These are phyloP conservation scores for Dinomys branickii DNA, from an alignment of 2,113 vertebrate genomes.

Conservation along the genomic window DNA sequence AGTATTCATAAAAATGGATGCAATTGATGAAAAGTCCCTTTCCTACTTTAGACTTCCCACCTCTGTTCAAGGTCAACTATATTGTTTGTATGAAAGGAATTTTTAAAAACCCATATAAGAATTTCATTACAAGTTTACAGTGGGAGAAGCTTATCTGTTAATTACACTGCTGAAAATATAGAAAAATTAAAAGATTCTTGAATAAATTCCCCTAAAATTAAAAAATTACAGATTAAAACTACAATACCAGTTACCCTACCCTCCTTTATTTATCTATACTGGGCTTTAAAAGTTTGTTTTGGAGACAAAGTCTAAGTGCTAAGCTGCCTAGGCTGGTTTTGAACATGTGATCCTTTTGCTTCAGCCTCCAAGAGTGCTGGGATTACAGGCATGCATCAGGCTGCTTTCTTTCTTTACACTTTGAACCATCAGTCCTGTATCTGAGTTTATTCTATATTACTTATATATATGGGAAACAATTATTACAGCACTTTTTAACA, in stretches of 20 bases:
- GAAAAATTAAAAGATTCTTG: neutral
- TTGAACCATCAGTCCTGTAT: neutral
- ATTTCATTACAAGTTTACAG: slow-evolving; percentile 36
- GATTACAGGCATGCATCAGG: neutral
- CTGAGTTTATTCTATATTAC: neutral
- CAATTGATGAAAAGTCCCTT: neutral
- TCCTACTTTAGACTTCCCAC: neutral
- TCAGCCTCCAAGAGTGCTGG: neutral
- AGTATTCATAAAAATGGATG: neutral
- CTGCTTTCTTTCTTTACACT: neutral
- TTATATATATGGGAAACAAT: neutral
- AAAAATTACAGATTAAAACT: slow-evolving; percentile 39
- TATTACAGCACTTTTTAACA: slow-evolving; percentile 40
- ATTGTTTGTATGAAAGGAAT: neutral
- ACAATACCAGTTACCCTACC: neutral
- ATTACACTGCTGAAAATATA: slow-evolving; percentile 6
- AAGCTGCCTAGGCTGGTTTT: neutral
- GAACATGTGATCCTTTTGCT: neutral
- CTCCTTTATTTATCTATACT: neutral
- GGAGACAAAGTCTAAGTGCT: neutral
- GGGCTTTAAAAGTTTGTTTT: neutral
- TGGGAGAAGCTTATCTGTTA: neutral
- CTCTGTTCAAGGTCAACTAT: neutral
- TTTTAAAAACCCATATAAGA: slow-evolving; percentile 4
- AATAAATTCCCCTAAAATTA: slow-evolving; percentile 52